A percentile compares a stretch with the other conserved stretches of the same genome.
Conservation (phyloP, 2,113 vertebrate genomes). For the Rallus limicola region DNA sequence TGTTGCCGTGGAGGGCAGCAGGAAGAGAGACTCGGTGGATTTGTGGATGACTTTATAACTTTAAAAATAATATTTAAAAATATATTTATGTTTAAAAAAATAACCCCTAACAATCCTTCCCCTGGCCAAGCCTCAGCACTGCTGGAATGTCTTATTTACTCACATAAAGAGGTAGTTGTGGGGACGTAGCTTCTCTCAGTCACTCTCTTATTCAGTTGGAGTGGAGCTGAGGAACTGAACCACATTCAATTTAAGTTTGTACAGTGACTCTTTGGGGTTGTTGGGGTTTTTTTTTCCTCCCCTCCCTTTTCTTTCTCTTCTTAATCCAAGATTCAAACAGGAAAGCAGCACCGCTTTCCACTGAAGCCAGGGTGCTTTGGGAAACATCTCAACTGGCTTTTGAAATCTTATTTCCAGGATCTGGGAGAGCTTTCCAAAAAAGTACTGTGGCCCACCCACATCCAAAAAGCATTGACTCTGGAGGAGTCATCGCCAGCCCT, state of each 20-base stretch:
- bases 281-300: background rate
- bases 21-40: background rate
- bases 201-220: background rate
- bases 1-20: background rate
- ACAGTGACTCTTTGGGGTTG: background rate
- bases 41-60: background rate
- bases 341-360: slow-evolving; percentile 37
- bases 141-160: slow-evolving; percentile 5
- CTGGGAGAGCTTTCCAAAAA: slow-evolving; percentile 51
- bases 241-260: background rate
- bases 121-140: background rate
- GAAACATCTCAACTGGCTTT: slow-evolving; percentile 60
- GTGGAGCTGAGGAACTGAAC: background rate
- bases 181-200: background rate
- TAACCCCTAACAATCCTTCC: background rate
- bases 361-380: slow-evolving; percentile 33
- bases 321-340: slow-evolving; percentile 44
- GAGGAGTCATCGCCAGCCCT: slow-evolving; percentile 5
- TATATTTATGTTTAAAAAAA: background rate
- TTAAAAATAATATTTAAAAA: background rate
- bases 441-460: slow-evolving; percentile 60
- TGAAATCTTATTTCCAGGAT: slow-evolving; percentile 64
- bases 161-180: background rate
- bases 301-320: slow-evolving; percentile 43
- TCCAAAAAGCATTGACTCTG: slow-evolving; percentile 22